phyloP scores from a whole-genome alignment of 2,888 invertebrate species.

The Drosophila robusta region DNA sequence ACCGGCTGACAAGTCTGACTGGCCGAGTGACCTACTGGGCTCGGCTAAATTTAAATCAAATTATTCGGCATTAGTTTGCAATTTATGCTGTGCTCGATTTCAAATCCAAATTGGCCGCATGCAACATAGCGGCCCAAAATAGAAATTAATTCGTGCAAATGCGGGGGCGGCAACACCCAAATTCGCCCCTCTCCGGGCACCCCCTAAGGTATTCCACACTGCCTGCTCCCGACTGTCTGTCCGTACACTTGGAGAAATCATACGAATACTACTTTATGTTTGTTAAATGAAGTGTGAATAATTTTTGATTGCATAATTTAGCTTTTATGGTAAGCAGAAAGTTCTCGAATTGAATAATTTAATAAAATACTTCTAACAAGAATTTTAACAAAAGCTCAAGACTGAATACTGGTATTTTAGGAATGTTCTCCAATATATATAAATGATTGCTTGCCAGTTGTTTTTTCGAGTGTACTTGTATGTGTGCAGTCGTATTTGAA shows the following conservation, averaged over 20 bases:
- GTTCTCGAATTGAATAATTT: too few relatives aligned
- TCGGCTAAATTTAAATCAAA: slow-evolving; percentile 74
- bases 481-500: slow-evolving; percentile 25
- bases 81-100: slow-evolving; percentile 70
- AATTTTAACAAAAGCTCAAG: too few relatives aligned
- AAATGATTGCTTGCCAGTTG: too few relatives aligned
- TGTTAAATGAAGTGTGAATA: too few relatives aligned
- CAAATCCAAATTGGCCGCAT: slow-evolving; percentile 54
- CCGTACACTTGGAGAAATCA: too few relatives aligned
- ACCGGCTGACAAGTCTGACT: slow-evolving; percentile 6
- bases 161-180: slow-evolving; percentile 38
- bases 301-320: too few relatives aligned
- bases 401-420: too few relatives aligned
- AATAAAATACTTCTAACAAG: too few relatives aligned
- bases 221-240: not conserved
- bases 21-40: slow-evolving; percentile 61
- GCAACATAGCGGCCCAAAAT: slow-evolving; percentile 59
- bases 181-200: not conserved
- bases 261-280: too few relatives aligned
- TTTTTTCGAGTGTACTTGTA: not conserved
- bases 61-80: slow-evolving; percentile 72
- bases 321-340: too few relatives aligned
- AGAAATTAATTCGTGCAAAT: slow-evolving; percentile 74
- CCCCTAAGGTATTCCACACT: not conserved
- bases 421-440: too few relatives aligned